Conservation (phyloP, 2,797 vertebrate species). For the Pseudotriccus pelzelni region DNA sequence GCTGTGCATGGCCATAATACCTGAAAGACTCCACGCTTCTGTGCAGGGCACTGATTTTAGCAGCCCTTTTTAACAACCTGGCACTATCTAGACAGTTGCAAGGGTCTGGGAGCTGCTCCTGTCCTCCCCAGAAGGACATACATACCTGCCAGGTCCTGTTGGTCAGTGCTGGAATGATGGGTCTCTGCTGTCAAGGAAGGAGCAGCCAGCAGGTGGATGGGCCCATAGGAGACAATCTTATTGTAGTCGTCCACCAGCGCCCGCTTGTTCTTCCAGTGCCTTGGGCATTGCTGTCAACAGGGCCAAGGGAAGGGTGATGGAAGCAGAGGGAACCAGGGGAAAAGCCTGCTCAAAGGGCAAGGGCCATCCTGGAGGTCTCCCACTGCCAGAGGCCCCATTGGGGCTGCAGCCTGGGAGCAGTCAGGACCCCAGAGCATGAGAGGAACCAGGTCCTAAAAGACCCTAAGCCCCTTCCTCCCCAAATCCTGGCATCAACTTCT, state of each 20-base stretch:
- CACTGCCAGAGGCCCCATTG: neutral
- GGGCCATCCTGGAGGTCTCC: neutral
- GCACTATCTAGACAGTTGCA: neutral
- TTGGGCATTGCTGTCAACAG: conserved; percentile 44
- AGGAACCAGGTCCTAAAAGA: neutral
- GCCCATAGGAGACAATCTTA: conserved; percentile 67
- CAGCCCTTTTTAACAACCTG: neutral
- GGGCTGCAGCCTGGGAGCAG: neutral
- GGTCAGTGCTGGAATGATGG: neutral
- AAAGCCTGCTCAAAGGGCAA: rapidly evolving
- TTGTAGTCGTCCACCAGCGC: neutral
- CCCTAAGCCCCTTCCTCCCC: neutral
- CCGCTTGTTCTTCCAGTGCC: neutral
- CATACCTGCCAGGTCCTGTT: neutral
- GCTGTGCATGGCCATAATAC: rapidly evolving
- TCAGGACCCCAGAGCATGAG: neutral
- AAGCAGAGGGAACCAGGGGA: neutral
- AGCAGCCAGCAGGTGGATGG: conserved; percentile 47
- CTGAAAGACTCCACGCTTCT: neutral
- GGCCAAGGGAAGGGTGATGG: neutral
- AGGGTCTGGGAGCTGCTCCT: neutral
- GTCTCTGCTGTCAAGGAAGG: neutral
- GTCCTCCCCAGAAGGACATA: neutral
- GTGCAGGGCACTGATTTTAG: neutral
- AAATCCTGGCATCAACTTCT: neutral